A percentile compares a stretch with the other conserved stretches of the same genome.
Conservation (phyloP, 2,113 vertebrate genomes). For the Salvelinus alpinus region DNA sequence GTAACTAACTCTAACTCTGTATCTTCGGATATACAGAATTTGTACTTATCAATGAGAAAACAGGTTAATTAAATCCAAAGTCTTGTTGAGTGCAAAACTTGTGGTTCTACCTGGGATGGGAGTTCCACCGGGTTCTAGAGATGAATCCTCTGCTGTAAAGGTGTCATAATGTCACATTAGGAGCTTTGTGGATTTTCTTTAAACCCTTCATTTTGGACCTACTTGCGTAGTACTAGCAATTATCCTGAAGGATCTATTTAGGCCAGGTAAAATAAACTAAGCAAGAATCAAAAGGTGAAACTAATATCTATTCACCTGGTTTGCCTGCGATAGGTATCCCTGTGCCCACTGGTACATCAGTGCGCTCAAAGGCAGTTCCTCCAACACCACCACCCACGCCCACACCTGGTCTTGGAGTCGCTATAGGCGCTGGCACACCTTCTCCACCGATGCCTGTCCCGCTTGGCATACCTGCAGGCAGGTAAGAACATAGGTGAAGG, state of each 20-base stretch:
- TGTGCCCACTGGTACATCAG: constrained; percentile 54
- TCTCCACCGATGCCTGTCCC: constrained; percentile 46
- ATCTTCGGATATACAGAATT: no score
- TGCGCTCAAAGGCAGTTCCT: constrained; percentile 36
- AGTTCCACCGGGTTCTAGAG: constrained; percentile 51
- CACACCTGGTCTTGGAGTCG: constrained; percentile 45
- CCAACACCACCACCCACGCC: constrained; percentile 11
- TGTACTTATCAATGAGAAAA: no score
- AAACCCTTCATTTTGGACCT: background rate
- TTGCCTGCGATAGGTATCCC: constrained; percentile 47
- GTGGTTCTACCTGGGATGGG: constrained; percentile 62
- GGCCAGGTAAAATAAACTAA: background rate
- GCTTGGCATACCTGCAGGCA: constrained; percentile 4
- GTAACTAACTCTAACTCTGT: no score
- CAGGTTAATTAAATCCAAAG: no score
- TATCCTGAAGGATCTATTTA: background rate
- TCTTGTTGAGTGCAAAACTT: background rate
- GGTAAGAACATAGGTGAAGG: background rate
- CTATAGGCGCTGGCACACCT: constrained; percentile 57
- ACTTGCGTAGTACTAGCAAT: background rate
- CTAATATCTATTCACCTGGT: constrained; percentile 49
- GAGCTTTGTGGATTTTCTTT: background rate
- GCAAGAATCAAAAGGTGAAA: background rate
- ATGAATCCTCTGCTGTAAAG: constrained; percentile 59
- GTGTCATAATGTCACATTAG: background rate